Percentiles rank a stretch among this genome's conserved stretches.
phyloP scores from a whole-genome alignment of 2,888 invertebrate species.

The Beris chalybata region DNA sequence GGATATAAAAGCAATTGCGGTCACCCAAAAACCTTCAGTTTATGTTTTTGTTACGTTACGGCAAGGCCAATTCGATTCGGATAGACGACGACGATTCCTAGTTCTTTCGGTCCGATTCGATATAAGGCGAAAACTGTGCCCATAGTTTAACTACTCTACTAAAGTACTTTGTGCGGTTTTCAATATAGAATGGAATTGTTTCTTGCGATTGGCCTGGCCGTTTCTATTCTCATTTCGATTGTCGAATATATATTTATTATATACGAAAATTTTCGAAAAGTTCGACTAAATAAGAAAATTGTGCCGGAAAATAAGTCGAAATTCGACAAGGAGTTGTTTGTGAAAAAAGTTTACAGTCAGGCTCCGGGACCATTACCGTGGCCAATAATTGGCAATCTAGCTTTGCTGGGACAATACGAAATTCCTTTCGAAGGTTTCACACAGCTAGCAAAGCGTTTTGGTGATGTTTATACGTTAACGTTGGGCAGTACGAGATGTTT shows the following conservation, averaged over 20 bases:
- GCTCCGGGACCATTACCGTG: slow-evolving; percentile 69
- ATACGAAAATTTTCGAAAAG: slow-evolving; percentile 44
- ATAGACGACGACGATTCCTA: slow-evolving; percentile 12
- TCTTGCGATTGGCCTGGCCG: slow-evolving; percentile 37
- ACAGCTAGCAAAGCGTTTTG: slow-evolving; percentile 67
- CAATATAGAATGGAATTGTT: slow-evolving; percentile 39
- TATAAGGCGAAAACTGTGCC: not conserved
- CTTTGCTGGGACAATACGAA: slow-evolving; percentile 65
- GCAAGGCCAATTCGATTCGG: slow-evolving; percentile 17
- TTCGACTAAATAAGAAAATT: slow-evolving; percentile 40
- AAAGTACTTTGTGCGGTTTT: slow-evolving; percentile 8
- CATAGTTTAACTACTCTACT: not conserved
- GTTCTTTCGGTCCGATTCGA: not conserved
- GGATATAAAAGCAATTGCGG: slow-evolving; percentile 35
- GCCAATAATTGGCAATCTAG: slow-evolving; percentile 73
- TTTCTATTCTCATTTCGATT: slow-evolving; percentile 39
- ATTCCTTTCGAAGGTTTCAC: slow-evolving; percentile 75
- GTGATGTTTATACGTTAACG: slow-evolving; percentile 71
- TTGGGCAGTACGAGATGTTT: slow-evolving; percentile 72
- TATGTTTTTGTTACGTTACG: slow-evolving; percentile 31
- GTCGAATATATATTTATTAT: slow-evolving; percentile 44
- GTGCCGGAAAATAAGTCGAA: not conserved
- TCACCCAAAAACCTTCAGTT: slow-evolving; percentile 34
- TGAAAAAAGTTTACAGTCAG: slow-evolving; percentile 43
- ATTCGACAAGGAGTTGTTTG: slow-evolving; percentile 27